Evolutionary conservation across 2,113 vertebrate species (phyloP).

Genomic region (Halichoeres trimaculatus): DNA sequence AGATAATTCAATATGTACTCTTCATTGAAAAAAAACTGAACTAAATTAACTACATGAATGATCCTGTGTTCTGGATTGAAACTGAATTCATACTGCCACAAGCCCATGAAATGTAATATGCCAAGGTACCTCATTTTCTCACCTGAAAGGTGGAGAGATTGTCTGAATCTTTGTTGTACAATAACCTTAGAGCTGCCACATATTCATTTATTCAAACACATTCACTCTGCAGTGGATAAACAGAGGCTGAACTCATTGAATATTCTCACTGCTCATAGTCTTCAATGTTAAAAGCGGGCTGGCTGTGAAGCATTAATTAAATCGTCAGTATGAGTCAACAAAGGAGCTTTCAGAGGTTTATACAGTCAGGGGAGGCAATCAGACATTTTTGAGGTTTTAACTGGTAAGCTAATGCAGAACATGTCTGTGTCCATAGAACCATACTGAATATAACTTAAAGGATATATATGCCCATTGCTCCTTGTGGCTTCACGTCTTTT

Average conservation of each 20-base stretch:
- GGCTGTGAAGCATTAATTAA: not conserved
- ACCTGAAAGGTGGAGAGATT: not conserved
- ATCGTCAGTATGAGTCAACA: not conserved
- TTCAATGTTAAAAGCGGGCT: not conserved
- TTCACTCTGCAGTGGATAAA: not conserved
- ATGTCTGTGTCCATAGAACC: too few relatives aligned
- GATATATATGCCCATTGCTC: too few relatives aligned
- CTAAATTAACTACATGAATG: too few relatives aligned
- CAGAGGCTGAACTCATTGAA: not conserved
- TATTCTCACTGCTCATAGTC: not conserved
- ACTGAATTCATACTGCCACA: not conserved
- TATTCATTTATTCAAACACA: not conserved
- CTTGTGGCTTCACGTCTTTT: too few relatives aligned
- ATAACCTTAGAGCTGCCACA: not conserved
- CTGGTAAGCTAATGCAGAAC: too few relatives aligned
- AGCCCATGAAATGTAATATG: not conserved
- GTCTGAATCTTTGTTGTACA: not conserved
- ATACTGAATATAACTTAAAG: too few relatives aligned
- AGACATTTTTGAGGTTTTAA: too few relatives aligned
- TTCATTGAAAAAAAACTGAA: too few relatives aligned
- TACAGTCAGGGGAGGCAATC: too few relatives aligned
- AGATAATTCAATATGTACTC: too few relatives aligned
- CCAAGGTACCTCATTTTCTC: too few relatives aligned
- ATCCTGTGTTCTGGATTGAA: too few relatives aligned
- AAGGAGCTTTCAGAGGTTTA: not conserved